Evolutionary conservation across 1,140 invertebrate genomes (phyloP).

Genomic region (Drosophila pseudoobscura): DNA sequence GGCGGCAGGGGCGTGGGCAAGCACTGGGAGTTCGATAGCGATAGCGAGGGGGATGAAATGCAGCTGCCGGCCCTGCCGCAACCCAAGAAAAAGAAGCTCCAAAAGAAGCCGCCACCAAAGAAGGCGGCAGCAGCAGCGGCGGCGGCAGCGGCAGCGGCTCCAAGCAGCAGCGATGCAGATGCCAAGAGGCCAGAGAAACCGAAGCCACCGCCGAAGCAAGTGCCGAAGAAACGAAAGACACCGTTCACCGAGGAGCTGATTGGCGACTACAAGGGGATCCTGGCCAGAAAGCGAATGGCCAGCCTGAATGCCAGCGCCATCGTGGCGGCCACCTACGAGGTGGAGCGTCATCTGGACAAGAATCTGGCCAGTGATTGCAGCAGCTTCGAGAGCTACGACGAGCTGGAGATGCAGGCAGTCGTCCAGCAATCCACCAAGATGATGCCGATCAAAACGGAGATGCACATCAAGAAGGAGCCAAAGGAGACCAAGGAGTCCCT

Average conservation of each 20-base stretch:
- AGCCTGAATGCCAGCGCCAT: slow-evolving; percentile 96
- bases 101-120: slow-evolving; percentile 56
- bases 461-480: slow-evolving; percentile 66
- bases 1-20: slow-evolving; percentile 90
- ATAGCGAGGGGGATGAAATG: slow-evolving; percentile 83
- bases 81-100: slow-evolving; percentile 60
- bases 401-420: slow-evolving; percentile 42
- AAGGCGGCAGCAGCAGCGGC: slow-evolving; percentile 15
- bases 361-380: slow-evolving; percentile 82
- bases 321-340: slow-evolving; percentile 95
- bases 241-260: slow-evolving; percentile 89
- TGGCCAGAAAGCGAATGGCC: slow-evolving; percentile 95
- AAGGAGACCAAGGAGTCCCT: slow-evolving; percentile 43
- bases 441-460: slow-evolving; percentile 1
- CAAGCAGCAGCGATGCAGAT: slow-evolving; percentile 38
- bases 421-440: slow-evolving; percentile 8
- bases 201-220: slow-evolving; percentile 60
- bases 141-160: neutral
- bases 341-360: slow-evolving; percentile 84
- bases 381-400: slow-evolving; percentile 84
- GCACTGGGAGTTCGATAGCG: slow-evolving; percentile 90
- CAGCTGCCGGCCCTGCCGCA: slow-evolving; percentile 54
- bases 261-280: slow-evolving; percentile 91
- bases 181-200: slow-evolving; percentile 37
- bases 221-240: slow-evolving; percentile 83